phyloP scores from a whole-genome alignment of 2,797 vertebrate genomes.

The Ptychobarbus kaznakovi region DNA sequence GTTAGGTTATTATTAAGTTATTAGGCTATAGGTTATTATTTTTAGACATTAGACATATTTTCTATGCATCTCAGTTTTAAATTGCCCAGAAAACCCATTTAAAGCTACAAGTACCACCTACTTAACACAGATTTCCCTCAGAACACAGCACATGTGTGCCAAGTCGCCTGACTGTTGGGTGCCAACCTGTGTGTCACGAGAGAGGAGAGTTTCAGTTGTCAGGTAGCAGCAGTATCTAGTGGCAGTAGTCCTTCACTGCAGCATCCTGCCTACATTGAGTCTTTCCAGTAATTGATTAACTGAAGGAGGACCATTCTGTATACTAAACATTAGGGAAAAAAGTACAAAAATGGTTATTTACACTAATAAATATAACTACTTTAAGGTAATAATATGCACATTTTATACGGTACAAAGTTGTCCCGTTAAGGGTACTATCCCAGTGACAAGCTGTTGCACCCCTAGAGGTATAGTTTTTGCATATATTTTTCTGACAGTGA shows the following conservation, averaged over 20 bases:
- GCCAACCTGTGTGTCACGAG: constrained; percentile 25
- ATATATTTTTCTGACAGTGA: neutral
- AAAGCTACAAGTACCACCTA: neutral
- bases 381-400: neutral
- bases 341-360: neutral
- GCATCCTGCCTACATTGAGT: constrained; percentile 2
- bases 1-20: no score
- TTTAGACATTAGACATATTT: neutral
- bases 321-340: neutral
- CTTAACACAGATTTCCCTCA: neutral
- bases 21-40: no score
- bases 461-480: neutral
- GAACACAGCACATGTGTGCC: neutral
- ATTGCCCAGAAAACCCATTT: neutral
- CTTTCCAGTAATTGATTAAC: neutral
- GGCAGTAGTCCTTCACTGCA: constrained; percentile 63
- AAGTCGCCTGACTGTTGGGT: constrained; percentile 1
- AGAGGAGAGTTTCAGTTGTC: constrained; percentile 53
- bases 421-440: neutral
- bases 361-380: neutral
- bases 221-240: constrained; percentile 71
- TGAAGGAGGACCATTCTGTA: neutral
- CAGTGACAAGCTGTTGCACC: neutral
- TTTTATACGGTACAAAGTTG: neutral
- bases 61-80: neutral